Evolutionary conservation across 2,113 vertebrate species (phyloP).

Genomic region (Lota lota): DNA sequence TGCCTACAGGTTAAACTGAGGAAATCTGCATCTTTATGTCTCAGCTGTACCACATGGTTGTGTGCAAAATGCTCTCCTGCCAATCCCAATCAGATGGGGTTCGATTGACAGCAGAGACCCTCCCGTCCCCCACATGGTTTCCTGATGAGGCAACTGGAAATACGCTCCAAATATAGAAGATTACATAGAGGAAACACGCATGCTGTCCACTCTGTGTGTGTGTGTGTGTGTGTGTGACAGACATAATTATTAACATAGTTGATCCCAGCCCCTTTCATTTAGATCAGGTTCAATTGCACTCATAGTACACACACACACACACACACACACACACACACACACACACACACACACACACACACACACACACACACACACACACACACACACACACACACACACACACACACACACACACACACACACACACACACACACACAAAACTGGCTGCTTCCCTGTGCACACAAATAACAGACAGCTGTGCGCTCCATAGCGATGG

Average conservation of each 20-base stretch:
- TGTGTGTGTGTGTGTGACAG: conserved; percentile 22
- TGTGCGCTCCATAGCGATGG: too few species aligned
- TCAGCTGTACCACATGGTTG: too few species aligned
- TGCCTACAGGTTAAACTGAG: too few species aligned
- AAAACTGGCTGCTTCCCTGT: too few species aligned
- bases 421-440: neutral
- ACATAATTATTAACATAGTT: neutral
- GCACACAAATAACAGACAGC: too few species aligned
- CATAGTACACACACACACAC: conserved; percentile 7
- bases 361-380: conserved; percentile 6
- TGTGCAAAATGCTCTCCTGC: conserved; percentile 11
- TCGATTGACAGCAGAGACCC: conserved; percentile 70
- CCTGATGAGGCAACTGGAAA: conserved; percentile 79
- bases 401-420: conserved; percentile 1
- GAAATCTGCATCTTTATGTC: too few species aligned
- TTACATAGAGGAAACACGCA: conserved; percentile 17
- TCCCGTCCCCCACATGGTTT: conserved; percentile 61
- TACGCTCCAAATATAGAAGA: conserved; percentile 68
- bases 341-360: conserved; percentile 2
- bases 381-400: neutral
- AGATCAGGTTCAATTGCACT: conserved; percentile 32
- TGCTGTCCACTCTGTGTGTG: conserved; percentile 10
- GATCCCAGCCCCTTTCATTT: conserved; percentile 31
- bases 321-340: conserved; percentile 8
- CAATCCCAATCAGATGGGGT: conserved; percentile 66